phyloP scores from a whole-genome alignment of 2,113 vertebrate genomes.

The Mustela nigripes region DNA sequence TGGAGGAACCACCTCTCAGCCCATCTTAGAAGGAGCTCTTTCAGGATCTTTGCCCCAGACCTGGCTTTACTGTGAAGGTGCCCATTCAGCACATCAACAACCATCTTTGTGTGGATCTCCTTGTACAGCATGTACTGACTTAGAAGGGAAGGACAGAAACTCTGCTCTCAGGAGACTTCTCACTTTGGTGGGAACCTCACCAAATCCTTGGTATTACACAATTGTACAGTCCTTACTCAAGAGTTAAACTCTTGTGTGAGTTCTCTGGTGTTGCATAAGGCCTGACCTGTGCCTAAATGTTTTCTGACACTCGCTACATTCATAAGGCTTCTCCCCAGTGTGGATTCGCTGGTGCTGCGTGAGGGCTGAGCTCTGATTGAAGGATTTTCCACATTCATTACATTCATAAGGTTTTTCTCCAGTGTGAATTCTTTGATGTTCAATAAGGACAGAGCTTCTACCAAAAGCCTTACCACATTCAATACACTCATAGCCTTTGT shows the following conservation, averaged over 20 bases:
- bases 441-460: conserved; percentile 72
- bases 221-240: neutral
- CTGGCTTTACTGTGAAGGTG: neutral
- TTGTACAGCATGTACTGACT: neutral
- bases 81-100: neutral
- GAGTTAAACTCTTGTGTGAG: conserved; percentile 72
- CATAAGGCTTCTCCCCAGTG: conserved; percentile 79
- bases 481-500: conserved; percentile 74
- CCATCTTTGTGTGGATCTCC: neutral
- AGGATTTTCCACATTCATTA: conserved; percentile 76
- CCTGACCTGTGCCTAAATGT: conserved; percentile 78
- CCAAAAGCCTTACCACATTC: conserved; percentile 78
- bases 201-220: conserved; percentile 24
- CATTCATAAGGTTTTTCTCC: conserved; percentile 76
- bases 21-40: neutral
- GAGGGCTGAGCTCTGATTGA: conserved; percentile 75
- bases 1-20: neutral
- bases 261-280: conserved; percentile 76
- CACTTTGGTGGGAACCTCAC: neutral
- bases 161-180: conserved; percentile 1
- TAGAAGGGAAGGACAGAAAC: neutral
- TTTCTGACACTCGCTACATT: conserved; percentile 77
- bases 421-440: conserved; percentile 79
- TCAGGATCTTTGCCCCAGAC: neutral
- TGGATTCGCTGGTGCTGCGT: conserved; percentile 76